Conservation (phyloP, 2,113 vertebrate species). For the Micronycteris hirsuta region DNA sequence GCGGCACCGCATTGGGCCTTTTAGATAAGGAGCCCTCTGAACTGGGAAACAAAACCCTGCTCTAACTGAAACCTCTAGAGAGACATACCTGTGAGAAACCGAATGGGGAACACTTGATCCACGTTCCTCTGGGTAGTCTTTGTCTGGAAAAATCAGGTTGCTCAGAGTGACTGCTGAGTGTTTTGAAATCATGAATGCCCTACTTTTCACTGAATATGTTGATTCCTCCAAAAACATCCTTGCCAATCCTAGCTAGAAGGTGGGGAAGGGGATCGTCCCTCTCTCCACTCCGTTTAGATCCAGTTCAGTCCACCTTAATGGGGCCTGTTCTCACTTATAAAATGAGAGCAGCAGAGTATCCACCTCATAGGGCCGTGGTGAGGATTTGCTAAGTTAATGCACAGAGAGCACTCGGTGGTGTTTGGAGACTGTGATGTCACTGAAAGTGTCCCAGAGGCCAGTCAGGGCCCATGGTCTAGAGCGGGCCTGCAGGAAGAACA, state of each 20-base stretch:
- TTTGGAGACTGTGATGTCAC: background rate
- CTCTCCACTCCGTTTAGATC: background rate
- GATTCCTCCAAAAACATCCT: background rate
- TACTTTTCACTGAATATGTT: background rate
- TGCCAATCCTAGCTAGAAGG: background rate
- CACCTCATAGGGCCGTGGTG: background rate
- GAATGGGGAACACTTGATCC: background rate
- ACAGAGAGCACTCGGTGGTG: background rate
- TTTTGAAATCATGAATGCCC: background rate
- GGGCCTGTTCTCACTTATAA: background rate
- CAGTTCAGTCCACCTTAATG: background rate
- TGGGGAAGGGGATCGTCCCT: background rate
- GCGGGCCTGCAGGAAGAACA: background rate
- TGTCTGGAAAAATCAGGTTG: background rate
- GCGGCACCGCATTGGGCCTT: background rate
- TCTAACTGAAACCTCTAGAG: background rate
- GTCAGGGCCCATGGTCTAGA: background rate
- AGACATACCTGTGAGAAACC: background rate
- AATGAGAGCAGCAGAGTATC: background rate
- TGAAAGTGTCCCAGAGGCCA: background rate
- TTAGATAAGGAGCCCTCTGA: background rate
- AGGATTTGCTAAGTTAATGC: background rate
- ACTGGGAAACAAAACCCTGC: background rate
- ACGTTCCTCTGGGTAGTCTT: background rate
- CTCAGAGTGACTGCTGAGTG: background rate